A percentile compares a stretch with the other conserved stretches of the same genome.
phyloP scores from a whole-genome alignment of 2,113 vertebrate species.

The Jaculus jaculus region DNA sequence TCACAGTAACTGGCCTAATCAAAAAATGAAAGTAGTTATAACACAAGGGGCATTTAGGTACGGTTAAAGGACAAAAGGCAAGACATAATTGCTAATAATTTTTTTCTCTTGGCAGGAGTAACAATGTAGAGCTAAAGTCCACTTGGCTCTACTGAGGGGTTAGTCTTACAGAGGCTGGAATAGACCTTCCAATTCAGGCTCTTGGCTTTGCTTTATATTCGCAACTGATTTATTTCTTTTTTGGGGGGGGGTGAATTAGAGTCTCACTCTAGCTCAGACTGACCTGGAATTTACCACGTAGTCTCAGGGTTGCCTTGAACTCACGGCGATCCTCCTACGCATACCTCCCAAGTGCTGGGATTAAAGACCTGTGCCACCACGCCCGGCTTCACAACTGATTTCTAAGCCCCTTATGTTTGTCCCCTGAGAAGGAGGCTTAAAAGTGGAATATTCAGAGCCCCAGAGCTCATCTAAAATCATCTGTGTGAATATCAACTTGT shows the following conservation, averaged over 20 bases:
- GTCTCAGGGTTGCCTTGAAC: too few species aligned
- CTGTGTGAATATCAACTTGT: not conserved
- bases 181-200: not conserved
- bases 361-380: too few species aligned
- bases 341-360: too few species aligned
- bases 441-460: not conserved
- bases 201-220: not conserved
- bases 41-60: not conserved
- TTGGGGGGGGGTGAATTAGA: too few species aligned
- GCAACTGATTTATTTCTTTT: not conserved
- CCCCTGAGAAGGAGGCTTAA: not conserved
- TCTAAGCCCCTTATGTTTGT: not conserved
- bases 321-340: too few species aligned
- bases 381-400: too few species aligned
- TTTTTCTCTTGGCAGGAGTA: not conserved
- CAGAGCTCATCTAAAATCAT: not conserved
- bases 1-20: conserved; percentile 16
- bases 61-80: not conserved
- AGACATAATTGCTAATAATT: not conserved
- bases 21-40: not conserved
- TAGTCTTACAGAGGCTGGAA: not conserved
- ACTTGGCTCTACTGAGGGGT: not conserved
- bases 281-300: too few species aligned
- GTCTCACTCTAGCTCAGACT: too few species aligned
- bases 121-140: not conserved